Evolutionary conservation across 2,113 vertebrate genomes (phyloP).

Genomic region (Periophthalmodon schlosseri): DNA sequence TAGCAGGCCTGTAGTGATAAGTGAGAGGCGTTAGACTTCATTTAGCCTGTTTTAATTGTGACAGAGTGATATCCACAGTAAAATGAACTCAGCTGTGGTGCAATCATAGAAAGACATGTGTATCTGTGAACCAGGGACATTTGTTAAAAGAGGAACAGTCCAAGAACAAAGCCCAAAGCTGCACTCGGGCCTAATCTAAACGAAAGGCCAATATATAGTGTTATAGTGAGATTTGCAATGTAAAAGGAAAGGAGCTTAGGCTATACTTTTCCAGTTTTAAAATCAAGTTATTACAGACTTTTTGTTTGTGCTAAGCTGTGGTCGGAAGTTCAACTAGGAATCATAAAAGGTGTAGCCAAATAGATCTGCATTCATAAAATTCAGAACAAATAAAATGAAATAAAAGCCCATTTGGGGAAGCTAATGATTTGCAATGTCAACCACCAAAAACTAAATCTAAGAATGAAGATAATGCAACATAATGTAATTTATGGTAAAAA

Average conservation of each 20-base stretch:
- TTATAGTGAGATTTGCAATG: background rate
- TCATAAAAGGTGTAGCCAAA: too few relatives aligned
- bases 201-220: background rate
- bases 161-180: conserved; percentile 19
- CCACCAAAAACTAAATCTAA: too few relatives aligned
- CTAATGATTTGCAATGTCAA: too few relatives aligned
- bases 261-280: background rate
- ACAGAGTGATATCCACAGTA: conserved; percentile 43
- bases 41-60: conserved; percentile 62
- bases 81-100: conserved; percentile 60
- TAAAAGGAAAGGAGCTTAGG: background rate
- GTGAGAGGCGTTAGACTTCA: conserved; percentile 47
- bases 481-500: too few relatives aligned
- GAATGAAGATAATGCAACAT: too few relatives aligned
- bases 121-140: conserved; percentile 44
- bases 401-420: too few relatives aligned
- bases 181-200: conserved; percentile 18
- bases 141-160: conserved; percentile 37
- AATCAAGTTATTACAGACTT: background rate
- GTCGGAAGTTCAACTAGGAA: too few relatives aligned
- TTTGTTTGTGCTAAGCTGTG: background rate
- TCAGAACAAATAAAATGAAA: too few relatives aligned
- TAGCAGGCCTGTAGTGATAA: conserved; percentile 51
- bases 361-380: too few relatives aligned
- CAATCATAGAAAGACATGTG: conserved; percentile 43